A percentile compares a stretch with the other conserved stretches of the same genome.
phyloP scores from a whole-genome alignment of 2,888 invertebrate species.

The Dysmachus trigonus region DNA sequence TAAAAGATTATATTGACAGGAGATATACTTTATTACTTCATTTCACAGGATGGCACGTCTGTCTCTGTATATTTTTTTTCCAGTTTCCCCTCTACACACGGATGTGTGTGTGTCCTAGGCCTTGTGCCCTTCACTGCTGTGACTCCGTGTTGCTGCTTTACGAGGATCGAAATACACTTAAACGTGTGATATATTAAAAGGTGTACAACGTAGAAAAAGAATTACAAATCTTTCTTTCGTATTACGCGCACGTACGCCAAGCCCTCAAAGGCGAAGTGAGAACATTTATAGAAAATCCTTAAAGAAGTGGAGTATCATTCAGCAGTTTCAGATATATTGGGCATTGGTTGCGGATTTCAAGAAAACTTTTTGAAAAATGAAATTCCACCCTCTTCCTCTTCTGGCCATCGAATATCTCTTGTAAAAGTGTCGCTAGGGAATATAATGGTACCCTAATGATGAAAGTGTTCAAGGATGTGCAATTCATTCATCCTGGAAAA shows the following conservation, averaged over 20 bases:
- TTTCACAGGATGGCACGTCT: constrained; percentile 46
- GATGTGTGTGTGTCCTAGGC: neutral
- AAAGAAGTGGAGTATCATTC: neutral
- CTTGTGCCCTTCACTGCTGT: neutral
- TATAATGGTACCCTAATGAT: no score
- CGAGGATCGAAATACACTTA: constrained; percentile 8
- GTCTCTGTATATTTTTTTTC: neutral
- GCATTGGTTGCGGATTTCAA: neutral
- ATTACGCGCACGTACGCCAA: constrained; percentile 28
- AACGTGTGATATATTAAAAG: constrained; percentile 34
- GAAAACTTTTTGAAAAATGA: neutral
- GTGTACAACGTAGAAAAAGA: constrained; percentile 21
- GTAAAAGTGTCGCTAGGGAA: neutral
- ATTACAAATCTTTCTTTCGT: constrained; percentile 5
- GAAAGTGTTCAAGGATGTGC: no score
- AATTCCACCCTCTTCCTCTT: neutral
- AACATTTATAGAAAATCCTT: neutral
- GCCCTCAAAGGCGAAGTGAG: neutral
- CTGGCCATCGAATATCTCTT: neutral
- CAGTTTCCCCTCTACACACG: neutral
- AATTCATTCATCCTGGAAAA: no score
- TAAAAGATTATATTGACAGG: constrained; percentile 51
- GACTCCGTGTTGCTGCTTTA: constrained; percentile 1
- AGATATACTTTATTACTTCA: constrained; percentile 50
- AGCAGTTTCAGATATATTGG: neutral